Percentiles rank a stretch among this genome's conserved stretches.
Conservation (phyloP, 2,888 invertebrate species). For the Chrysolina oricalcia region DNA sequence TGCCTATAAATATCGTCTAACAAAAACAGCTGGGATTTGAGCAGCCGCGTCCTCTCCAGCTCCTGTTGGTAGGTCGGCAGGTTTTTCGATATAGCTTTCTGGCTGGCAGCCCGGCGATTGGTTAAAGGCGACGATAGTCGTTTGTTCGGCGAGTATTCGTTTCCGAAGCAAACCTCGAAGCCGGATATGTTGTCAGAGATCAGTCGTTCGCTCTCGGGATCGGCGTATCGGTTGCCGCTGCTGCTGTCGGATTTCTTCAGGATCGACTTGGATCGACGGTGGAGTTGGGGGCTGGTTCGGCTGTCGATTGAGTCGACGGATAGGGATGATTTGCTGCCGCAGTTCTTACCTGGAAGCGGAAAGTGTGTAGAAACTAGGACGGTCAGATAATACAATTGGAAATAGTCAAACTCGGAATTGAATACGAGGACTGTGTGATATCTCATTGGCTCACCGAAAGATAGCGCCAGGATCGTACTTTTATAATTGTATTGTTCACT, state of each 20-base stretch:
- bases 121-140: constrained; percentile 67
- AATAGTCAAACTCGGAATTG: no score
- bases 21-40: constrained; percentile 70
- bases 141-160: constrained; percentile 68
- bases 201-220: constrained; percentile 85
- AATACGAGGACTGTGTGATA: no score
- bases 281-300: constrained; percentile 76
- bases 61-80: constrained; percentile 63
- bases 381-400: no score
- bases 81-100: constrained; percentile 59
- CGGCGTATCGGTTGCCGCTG: constrained; percentile 72
- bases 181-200: constrained; percentile 80
- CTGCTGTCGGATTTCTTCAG: constrained; percentile 82
- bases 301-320: constrained; percentile 82
- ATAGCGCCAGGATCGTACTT: no score
- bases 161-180: constrained; percentile 72
- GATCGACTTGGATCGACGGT: constrained; percentile 83
- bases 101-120: constrained; percentile 59
- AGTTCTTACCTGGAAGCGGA: constrained; percentile 71
- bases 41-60: constrained; percentile 64
- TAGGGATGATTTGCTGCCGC: constrained; percentile 79
- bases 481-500: no score
- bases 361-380: neutral
- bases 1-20: constrained; percentile 68
- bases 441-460: no score